Base-by-base conservation (phyloP, 2,888 invertebrate genomes). In the Zhengitettix transpicula region DNA sequence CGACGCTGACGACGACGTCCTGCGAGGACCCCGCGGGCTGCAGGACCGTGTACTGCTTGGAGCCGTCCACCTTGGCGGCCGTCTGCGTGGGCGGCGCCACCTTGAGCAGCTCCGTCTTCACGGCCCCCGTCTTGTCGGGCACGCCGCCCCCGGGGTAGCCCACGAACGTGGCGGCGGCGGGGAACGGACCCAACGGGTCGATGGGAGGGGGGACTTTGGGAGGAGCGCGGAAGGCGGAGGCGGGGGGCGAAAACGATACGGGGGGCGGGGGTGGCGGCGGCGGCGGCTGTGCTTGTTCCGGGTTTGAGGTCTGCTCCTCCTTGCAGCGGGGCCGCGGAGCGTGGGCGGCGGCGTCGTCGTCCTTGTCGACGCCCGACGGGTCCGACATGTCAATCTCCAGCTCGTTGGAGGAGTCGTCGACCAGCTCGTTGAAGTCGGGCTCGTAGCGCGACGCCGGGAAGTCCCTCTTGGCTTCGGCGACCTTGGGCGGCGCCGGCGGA, bases 31-130 rank as follows among this genome's bases (percentile, higher is more conserved):
- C 85, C 12, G 89, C 89, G 1, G 90, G 90, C 73, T 91, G 90
- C 64, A 91, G 76, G 66, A 89, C 89, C 62, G 90, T 91, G 71
- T 90, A 91, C 71, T 90, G 89, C 74, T 91, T 91, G 62, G 83
- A 83, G 11, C 55, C 55, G 66, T 61, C 53, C 61, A 52, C 58
- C 58, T 41, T 15, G 60, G 62, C 55, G 59, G 58, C 54, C 60
- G 61, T n/a, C 58, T 56, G 42, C 41, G 62, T 52, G 62, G 59
- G 55, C n/a, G 55, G n/a, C 55, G 9, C 40, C 40, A 15, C 55
- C 55, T 40, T 55, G 14, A 14, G 55, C 28, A 40, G 55, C 40
- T n/a, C 14, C 15, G 16, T 53, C 53, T 12, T 16, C n/a, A 1
- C 16, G 40, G 40, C 40, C 55, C 40, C 28, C 55, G 28, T 14